These are phyloP conservation scores for Hydrotaea cyrtoneurina DNA, from an alignment of 2,888 invertebrate species.

Conservation along the genomic window DNA sequence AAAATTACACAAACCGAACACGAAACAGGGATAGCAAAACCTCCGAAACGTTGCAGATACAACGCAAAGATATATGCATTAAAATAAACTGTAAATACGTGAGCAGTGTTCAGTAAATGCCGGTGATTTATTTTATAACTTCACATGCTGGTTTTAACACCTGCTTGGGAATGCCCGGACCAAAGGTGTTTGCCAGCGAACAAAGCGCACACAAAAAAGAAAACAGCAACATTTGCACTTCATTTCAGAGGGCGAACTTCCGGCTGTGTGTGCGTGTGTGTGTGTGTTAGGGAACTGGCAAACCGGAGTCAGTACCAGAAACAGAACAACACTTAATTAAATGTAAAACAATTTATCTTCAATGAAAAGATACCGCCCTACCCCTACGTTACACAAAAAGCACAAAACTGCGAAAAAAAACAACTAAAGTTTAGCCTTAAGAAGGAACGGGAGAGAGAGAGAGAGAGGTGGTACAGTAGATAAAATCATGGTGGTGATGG, in stretches of 20 bases:
- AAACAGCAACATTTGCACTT: constrained; percentile 48
- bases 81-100: constrained; percentile 50
- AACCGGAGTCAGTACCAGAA: constrained; percentile 10
- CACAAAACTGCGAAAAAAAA: neutral
- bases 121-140: constrained; percentile 40
- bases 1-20: constrained; percentile 26
- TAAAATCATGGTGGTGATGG: neutral
- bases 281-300: neutral
- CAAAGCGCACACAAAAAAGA: neutral
- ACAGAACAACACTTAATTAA: constrained; percentile 54
- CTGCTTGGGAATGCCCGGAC: neutral
- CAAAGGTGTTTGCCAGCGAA: neutral
- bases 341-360: constrained; percentile 54
- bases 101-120: constrained; percentile 28
- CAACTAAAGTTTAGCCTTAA: neutral
- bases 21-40: neutral
- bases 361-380: neutral
- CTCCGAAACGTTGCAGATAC: neutral
- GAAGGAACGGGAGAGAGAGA: neutral
- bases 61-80: constrained; percentile 24
- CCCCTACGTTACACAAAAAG: neutral
- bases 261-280: no score
- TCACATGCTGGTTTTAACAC: constrained; percentile 3
- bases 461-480: neutral
- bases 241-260: constrained; percentile 32